These are phyloP conservation scores for Pyralis farinalis DNA, from an alignment of 2,888 invertebrate species.

Conservation along the genomic window DNA sequence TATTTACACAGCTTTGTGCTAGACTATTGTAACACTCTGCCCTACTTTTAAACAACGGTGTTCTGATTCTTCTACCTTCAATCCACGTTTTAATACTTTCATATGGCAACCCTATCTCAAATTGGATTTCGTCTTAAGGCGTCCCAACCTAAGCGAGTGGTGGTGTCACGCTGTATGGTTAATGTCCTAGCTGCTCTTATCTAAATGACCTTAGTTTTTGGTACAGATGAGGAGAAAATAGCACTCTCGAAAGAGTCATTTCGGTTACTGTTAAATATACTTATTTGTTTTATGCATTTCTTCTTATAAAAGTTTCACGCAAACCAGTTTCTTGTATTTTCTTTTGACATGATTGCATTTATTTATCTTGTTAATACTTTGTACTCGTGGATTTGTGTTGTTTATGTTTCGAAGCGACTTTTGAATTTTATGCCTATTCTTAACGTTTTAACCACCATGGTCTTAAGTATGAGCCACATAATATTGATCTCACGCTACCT, in stretches of 20 bases:
- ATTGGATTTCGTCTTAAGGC: conserved; percentile 9
- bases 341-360: not conserved
- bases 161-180: conserved; percentile 1
- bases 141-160: conserved; percentile 2
- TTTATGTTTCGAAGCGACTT: not conserved
- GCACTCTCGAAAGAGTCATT: conserved; percentile 1
- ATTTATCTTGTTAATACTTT: not conserved
- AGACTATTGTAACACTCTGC: too few species aligned
- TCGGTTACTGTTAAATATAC: not conserved
- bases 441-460: too few species aligned
- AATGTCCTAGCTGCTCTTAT: conserved; percentile 4
- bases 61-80: too few species aligned
- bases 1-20: too few species aligned
- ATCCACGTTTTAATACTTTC: too few species aligned
- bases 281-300: conserved; percentile 1
- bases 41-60: too few species aligned
- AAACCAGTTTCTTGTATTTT: too few species aligned
- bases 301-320: not conserved
- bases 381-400: not conserved
- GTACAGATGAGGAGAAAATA: conserved; percentile 2
- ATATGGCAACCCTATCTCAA: too few species aligned
- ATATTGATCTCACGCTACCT: too few species aligned
- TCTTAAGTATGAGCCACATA: too few species aligned
- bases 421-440: not conserved
- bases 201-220: conserved; percentile 9